Percentiles rank a stretch among this genome's conserved stretches.
phyloP scores from a whole-genome alignment of 2,113 vertebrate genomes.

The Alethe castanea region DNA sequence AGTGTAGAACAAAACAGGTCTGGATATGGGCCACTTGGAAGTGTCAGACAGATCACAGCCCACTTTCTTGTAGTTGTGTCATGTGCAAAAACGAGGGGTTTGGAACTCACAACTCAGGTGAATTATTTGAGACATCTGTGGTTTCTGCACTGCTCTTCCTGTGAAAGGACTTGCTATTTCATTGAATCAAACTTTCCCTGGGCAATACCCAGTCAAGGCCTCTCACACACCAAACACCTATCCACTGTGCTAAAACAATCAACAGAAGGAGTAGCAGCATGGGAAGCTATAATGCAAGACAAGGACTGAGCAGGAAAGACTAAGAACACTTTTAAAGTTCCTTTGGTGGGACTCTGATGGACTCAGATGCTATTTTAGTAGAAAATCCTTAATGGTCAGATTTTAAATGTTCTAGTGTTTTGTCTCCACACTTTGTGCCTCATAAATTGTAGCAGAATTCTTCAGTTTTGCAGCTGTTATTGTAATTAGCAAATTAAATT shows the following conservation, averaged over 20 bases:
- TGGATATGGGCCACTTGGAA: neutral
- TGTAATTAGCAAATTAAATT: slow-evolving; percentile 15
- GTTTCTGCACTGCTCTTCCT: neutral
- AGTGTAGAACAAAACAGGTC: neutral
- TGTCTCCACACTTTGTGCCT: neutral
- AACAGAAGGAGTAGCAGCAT: neutral
- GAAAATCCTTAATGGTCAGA: neutral
- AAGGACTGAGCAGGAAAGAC: neutral
- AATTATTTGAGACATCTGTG: neutral
- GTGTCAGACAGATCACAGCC: neutral
- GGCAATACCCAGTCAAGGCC: neutral
- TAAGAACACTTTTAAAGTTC: neutral
- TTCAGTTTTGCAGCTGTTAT: neutral
- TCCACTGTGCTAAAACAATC: neutral
- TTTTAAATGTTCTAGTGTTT: neutral
- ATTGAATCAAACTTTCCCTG: neutral
- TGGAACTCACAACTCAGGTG: neutral
- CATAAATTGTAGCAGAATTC: slow-evolving; percentile 21
- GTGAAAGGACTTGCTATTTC: neutral
- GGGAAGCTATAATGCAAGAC: neutral
- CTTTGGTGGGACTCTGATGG: neutral
- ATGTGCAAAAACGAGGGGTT: neutral
- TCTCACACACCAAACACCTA: neutral
- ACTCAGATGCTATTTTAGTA: neutral
- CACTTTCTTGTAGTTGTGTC: neutral